Conservation (phyloP, 2,797 vertebrate genomes). For the Eidolon dupreanum region DNA sequence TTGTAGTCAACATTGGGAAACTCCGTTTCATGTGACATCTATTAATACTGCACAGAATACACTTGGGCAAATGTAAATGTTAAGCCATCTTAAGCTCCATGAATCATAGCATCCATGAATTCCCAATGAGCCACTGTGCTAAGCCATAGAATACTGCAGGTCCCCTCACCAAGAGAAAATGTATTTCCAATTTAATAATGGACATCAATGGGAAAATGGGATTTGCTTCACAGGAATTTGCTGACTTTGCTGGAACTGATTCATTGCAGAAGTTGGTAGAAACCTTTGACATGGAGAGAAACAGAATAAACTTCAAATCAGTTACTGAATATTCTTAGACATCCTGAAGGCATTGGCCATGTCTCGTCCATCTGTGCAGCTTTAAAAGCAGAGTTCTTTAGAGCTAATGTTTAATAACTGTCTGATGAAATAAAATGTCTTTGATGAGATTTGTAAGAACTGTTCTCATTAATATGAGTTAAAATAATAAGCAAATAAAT, state of each 20-base stretch:
- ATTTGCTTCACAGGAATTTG: conserved; percentile 62
- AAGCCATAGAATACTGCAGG: neutral
- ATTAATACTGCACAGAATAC: neutral
- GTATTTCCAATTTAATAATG: conserved; percentile 59
- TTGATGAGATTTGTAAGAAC: neutral
- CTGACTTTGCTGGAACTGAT: conserved; percentile 51
- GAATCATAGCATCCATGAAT: neutral
- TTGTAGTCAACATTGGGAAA: neutral
- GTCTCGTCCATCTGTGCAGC: neutral
- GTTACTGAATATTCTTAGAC: neutral
- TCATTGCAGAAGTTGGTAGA: conserved; percentile 15
- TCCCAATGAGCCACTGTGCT: neutral
- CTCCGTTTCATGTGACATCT: neutral
- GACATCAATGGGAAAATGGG: conserved; percentile 48
- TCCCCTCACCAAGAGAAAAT: conserved; percentile 24
- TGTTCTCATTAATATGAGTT: neutral
- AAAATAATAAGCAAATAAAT: neutral
- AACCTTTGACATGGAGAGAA: conserved; percentile 41
- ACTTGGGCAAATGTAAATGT: neutral
- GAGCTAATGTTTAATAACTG: neutral
- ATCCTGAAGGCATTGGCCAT: neutral
- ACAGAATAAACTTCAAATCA: conserved; percentile 18
- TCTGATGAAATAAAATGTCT: neutral
- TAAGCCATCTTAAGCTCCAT: neutral
- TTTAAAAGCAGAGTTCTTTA: neutral